Evolutionary conservation across 35 echinoderm and acorn worm genomes (phyloP).

Genomic region (Patiria miniata): DNA sequence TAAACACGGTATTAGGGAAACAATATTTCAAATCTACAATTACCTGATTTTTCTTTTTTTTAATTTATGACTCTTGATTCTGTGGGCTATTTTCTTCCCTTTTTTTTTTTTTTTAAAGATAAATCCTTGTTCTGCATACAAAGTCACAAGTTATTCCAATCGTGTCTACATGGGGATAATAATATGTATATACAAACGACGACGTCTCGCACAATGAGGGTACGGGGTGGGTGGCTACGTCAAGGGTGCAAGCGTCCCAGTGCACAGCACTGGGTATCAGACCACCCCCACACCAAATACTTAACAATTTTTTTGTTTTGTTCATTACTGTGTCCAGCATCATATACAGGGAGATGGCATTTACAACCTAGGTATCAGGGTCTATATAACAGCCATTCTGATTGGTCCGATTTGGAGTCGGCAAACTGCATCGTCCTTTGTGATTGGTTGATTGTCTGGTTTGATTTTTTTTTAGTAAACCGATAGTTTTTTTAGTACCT

Average conservation of each 20-base stretch:
- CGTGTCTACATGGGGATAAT: not conserved
- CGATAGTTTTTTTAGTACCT: no score
- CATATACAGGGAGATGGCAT: constrained; percentile 10
- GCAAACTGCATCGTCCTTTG: not conserved
- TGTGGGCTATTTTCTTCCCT: no score
- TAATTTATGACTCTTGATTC: no score
- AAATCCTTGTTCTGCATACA: constrained; percentile 8
- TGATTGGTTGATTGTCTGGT: not conserved
- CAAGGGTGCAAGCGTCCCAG: not conserved
- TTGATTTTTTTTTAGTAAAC: no score
- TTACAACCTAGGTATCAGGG: constrained; percentile 5
- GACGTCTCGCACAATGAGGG: not conserved
- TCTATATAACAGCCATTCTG: not conserved
- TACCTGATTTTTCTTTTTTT: no score
- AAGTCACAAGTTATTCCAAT: constrained; percentile 16
- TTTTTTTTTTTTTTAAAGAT: no score
- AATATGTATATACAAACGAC: constrained; percentile 18
- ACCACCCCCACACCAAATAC: constrained; percentile 3
- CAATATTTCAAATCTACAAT: no score
- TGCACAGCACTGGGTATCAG: not conserved
- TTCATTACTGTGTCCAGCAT: constrained; percentile 23
- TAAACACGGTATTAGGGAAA: no score
- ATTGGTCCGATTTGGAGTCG: not conserved
- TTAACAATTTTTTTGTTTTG: not conserved
- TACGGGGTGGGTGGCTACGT: not conserved